phyloP scores from a whole-genome alignment of 2,888 invertebrate genomes.

The Thymelicus acteon region DNA sequence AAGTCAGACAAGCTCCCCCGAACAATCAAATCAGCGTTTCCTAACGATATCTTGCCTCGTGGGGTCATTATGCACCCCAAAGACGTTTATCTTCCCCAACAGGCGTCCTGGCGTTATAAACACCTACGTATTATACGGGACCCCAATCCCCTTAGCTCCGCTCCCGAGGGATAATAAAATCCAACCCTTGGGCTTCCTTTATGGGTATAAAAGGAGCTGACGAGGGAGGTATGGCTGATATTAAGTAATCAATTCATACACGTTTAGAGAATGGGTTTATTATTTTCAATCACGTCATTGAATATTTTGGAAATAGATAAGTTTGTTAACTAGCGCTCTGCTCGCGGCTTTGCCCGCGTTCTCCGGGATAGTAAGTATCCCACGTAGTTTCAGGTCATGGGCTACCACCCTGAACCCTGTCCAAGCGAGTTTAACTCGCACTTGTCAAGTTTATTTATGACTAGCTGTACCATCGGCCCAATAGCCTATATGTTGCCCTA shows the following conservation, averaged over 20 bases:
- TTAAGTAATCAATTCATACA: slow-evolving; percentile 10
- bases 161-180: slow-evolving; percentile 31
- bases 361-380: no score
- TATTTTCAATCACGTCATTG: neutral
- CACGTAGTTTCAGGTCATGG: no score
- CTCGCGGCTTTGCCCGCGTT: no score
- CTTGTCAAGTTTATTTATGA: no score
- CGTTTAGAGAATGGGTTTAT: neutral
- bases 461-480: no score
- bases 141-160: slow-evolving; percentile 22
- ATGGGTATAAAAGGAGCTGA: slow-evolving; percentile 15
- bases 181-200: slow-evolving; percentile 11
- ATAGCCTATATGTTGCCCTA: no score
- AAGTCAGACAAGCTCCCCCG: slow-evolving; percentile 41
- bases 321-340: no score
- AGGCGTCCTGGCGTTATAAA: slow-evolving; percentile 29
- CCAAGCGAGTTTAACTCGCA: no score
- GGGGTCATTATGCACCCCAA: slow-evolving; percentile 40
- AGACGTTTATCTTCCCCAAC: slow-evolving; percentile 38
- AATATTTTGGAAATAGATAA: neutral
- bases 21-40: slow-evolving; percentile 56
- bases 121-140: slow-evolving; percentile 30
- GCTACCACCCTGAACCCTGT: no score
- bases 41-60: slow-evolving; percentile 39
- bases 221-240: slow-evolving; percentile 6